Percentiles rank a stretch among this genome's conserved stretches.
Conservation (phyloP, 2,797 vertebrate genomes). For the Fratercula arctica region DNA sequence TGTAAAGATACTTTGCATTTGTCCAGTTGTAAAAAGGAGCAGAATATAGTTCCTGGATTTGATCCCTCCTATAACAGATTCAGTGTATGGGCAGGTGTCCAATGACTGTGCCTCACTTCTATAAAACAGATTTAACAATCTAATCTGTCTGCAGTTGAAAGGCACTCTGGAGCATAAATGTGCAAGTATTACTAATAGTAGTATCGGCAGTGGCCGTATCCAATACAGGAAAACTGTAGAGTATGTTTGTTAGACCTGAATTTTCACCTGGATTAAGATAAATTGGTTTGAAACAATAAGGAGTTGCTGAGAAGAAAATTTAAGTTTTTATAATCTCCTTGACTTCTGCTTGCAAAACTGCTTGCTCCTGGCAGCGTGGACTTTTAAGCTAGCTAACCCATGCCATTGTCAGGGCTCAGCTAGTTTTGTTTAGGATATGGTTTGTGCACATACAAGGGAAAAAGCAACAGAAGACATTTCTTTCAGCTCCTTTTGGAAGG, state of each 20-base stretch:
- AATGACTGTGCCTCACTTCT: neutral
- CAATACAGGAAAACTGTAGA: neutral
- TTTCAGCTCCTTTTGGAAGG: slow-evolving; percentile 44
- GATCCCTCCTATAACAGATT: neutral
- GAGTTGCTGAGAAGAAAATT: neutral
- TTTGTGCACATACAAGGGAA: slow-evolving; percentile 55
- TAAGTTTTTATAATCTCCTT: neutral
- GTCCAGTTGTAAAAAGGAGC: neutral
- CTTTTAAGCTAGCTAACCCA: neutral
- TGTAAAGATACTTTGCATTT: neutral
- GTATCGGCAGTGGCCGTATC: neutral
- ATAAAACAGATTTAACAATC: neutral
- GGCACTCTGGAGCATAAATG: neutral
- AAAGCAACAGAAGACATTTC: slow-evolving; percentile 11
- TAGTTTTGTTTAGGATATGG: neutral
- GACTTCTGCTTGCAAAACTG: neutral
- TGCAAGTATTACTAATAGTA: neutral
- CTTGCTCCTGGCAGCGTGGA: neutral
- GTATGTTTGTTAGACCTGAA: neutral
- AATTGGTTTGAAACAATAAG: slow-evolving; percentile 11
- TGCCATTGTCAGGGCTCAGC: neutral
- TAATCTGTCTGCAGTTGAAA: neutral
- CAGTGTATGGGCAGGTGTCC: neutral
- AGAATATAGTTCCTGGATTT: neutral
- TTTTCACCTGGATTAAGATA: neutral